Base-by-base conservation (phyloP, 2,888 invertebrate species). In the Sphecodes monilicornis region DNA sequence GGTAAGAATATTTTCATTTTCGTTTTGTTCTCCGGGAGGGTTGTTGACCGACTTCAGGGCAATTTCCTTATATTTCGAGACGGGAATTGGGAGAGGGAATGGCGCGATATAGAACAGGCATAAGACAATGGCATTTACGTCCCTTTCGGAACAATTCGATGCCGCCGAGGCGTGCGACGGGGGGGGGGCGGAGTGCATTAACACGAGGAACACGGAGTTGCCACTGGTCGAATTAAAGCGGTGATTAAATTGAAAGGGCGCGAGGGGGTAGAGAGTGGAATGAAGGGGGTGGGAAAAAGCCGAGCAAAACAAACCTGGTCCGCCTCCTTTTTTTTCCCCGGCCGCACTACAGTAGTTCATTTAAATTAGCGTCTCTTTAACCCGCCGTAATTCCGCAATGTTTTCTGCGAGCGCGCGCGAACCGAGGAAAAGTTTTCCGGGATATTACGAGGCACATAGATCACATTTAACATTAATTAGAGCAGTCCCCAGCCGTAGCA, bases 401-500 rank as follows among this genome's bases (percentile, higher is more conserved):
- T 86, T 85, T 85, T 74, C 77, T 85, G 60, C 16, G 60, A 1
- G 60, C 32, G 60, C 60, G 60, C 41, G 41, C 43, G 43, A 43
- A 69, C 43, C 39, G 46, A 43, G 39, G 64, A 81, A 81, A 81
- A 78, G 43, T 81, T 81, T 64, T 10, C 36, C 18, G 66, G 64
- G 50, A 78, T 78, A 85, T 85, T 78, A 78, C 81, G 74, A 50
- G 66, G 18, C 76, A 22, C 78, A 78, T 86, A 81, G 76, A 86
- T 86, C 85, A 86, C 69, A 76, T 81, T 86, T 85, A 86, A 66
- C 85, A 85, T 85, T 85, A 86, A 85, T 86, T 85, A 86, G 70
- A 54, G 70, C 70, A 50, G 64, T 57, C 78, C 36, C 84, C 39
- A n/a, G n/a, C 69, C n/a, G 68, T 70, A 82, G 77, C 73, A 69